Conservation (phyloP, 2,113 vertebrate species). For the Sterrhoptilus dennistouni region DNA sequence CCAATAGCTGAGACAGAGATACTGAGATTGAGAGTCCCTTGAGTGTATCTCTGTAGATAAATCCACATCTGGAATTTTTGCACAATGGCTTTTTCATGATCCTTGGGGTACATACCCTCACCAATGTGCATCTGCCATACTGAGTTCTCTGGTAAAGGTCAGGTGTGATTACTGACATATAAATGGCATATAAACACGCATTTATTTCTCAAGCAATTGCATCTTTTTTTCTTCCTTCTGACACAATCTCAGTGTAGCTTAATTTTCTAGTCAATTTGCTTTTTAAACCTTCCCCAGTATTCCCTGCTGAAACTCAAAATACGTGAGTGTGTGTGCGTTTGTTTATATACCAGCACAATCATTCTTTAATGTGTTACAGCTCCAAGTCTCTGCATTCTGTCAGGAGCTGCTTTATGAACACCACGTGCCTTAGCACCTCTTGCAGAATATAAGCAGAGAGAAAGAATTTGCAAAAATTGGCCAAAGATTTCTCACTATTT, state of each 20-base stretch:
- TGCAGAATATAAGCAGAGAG: neutral
- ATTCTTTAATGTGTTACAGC: neutral
- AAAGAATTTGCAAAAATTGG: neutral
- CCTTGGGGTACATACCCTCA: neutral
- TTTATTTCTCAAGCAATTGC: neutral
- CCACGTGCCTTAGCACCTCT: neutral
- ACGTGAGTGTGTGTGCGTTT: neutral
- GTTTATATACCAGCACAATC: constrained; percentile 17
- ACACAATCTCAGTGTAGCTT: neutral
- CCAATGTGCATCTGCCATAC: neutral
- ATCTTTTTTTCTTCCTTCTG: neutral
- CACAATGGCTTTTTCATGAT: neutral
- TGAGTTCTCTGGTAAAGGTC: neutral
- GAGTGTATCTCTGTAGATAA: neutral
- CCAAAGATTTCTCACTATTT: neutral
- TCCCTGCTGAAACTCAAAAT: neutral
- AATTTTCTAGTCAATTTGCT: neutral
- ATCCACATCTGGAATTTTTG: neutral
- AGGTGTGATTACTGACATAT: neutral
- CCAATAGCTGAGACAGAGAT: neutral
- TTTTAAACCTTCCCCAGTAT: neutral
- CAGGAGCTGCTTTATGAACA: neutral
- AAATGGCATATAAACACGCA: neutral
- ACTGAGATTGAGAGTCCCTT: neutral
- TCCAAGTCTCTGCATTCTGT: neutral